Conservation (phyloP, 2,797 vertebrate species). For the Darevskia nairensis region DNA sequence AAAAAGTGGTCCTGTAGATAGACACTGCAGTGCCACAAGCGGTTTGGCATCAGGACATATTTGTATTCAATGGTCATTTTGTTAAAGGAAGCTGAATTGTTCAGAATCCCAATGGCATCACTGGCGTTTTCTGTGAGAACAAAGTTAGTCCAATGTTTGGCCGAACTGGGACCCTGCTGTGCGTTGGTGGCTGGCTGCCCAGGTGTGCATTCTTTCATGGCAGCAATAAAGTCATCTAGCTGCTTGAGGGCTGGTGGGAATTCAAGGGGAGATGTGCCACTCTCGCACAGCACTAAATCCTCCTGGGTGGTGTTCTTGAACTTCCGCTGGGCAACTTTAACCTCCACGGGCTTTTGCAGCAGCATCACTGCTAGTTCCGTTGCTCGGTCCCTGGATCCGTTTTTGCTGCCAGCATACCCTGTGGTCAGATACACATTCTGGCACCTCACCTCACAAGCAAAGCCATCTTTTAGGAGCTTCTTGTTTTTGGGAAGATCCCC, state of each 20-base stretch:
- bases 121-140: slow-evolving; percentile 94
- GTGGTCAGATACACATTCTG: slow-evolving; percentile 93
- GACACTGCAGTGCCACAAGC: slow-evolving; percentile 90
- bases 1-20: slow-evolving; percentile 92
- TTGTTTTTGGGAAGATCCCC: slow-evolving; percentile 91
- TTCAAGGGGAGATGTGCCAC: slow-evolving; percentile 79
- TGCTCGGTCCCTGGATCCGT: slow-evolving; percentile 91
- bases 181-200: slow-evolving; percentile 81
- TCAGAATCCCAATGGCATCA: slow-evolving; percentile 94
- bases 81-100: slow-evolving; percentile 95
- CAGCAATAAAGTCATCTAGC: slow-evolving; percentile 81
- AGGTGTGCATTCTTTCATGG: slow-evolving; percentile 72
- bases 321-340: slow-evolving; percentile 87
- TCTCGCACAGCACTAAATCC: slow-evolving; percentile 91
- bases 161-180: slow-evolving; percentile 76
- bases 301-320: slow-evolving; percentile 84
- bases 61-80: slow-evolving; percentile 96
- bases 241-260: slow-evolving; percentile 92
- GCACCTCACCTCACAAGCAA: slow-evolving; percentile 95
- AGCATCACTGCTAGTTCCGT: slow-evolving; percentile 93
- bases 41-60: slow-evolving; percentile 88
- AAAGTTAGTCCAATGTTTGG: slow-evolving; percentile 94
- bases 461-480: slow-evolving; percentile 91
- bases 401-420: slow-evolving; percentile 95
- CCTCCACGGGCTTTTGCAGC: slow-evolving; percentile 89